A percentile compares a stretch with the other conserved stretches of the same genome.
Conservation (phyloP, 2,113 vertebrate species). For the Megaleporinus macrocephalus region DNA sequence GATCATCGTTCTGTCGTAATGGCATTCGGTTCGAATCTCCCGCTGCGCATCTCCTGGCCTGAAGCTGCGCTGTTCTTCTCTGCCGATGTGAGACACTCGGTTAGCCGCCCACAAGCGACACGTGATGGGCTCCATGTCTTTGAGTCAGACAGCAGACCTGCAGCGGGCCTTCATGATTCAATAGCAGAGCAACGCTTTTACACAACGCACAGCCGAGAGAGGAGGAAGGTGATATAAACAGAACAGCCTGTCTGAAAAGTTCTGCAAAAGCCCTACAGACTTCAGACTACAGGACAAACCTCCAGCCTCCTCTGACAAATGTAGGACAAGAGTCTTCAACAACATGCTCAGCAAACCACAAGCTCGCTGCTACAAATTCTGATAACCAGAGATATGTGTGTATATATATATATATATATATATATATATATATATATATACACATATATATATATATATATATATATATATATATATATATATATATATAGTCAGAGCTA, state of each 20-base stretch:
- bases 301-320: no score
- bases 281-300: background rate
- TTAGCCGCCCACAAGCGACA: background rate
- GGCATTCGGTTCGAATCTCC: background rate
- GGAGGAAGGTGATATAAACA: background rate
- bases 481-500: no score
- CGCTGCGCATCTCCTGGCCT: background rate
- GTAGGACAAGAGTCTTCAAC: no score
- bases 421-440: no score
- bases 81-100: background rate
- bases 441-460: no score
- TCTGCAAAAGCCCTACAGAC: background rate
- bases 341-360: no score
- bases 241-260: background rate
- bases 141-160: background rate
- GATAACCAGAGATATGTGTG: no score
- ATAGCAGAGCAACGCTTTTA: background rate
- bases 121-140: slow-evolving; percentile 3
- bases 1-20: background rate
- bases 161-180: background rate
- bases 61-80: background rate
- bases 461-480: no score
- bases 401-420: no score
- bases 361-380: no score
- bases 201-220: background rate